These are phyloP conservation scores for Dynastes hyllus DNA, from an alignment of 2,888 invertebrate species.

Conservation along the genomic window DNA sequence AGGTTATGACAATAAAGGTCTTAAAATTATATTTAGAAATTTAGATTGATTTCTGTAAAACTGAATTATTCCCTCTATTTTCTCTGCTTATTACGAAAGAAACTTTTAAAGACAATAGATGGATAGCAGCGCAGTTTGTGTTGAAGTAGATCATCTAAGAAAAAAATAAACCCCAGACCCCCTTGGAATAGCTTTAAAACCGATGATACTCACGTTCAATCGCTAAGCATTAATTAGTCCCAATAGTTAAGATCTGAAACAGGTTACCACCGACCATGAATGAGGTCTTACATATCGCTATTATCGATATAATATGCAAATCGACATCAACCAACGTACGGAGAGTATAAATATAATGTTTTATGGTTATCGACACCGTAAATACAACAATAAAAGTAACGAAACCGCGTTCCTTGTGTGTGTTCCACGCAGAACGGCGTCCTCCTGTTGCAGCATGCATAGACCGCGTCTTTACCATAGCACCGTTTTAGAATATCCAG, in stretches of 20 bases:
- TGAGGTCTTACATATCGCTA: conserved; percentile 26
- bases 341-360: conserved; percentile 32
- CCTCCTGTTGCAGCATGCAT: background rate
- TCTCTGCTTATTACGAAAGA: too few relatives aligned
- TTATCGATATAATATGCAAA: conserved; percentile 27
- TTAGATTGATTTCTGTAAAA: too few relatives aligned
- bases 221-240: conserved; percentile 18
- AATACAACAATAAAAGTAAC: too few relatives aligned
- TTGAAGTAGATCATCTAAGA: too few relatives aligned
- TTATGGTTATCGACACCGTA: conserved; percentile 36
- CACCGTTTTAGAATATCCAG: background rate
- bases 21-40: too few relatives aligned
- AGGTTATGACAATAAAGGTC: too few relatives aligned
- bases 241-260: conserved; percentile 17
- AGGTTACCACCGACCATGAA: conserved; percentile 39
- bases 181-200: too few relatives aligned
- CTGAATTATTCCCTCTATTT: too few relatives aligned
- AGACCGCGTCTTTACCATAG: background rate
- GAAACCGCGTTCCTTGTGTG: background rate
- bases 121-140: too few relatives aligned
- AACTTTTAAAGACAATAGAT: too few relatives aligned
- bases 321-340: background rate
- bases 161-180: too few relatives aligned
- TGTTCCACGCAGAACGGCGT: background rate
- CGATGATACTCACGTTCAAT: conserved; percentile 24